Percentiles rank a stretch among this genome's conserved stretches.
Evolutionary conservation across 1,140 invertebrate genomes (phyloP).

Genomic region (Calycopis cecrops): DNA sequence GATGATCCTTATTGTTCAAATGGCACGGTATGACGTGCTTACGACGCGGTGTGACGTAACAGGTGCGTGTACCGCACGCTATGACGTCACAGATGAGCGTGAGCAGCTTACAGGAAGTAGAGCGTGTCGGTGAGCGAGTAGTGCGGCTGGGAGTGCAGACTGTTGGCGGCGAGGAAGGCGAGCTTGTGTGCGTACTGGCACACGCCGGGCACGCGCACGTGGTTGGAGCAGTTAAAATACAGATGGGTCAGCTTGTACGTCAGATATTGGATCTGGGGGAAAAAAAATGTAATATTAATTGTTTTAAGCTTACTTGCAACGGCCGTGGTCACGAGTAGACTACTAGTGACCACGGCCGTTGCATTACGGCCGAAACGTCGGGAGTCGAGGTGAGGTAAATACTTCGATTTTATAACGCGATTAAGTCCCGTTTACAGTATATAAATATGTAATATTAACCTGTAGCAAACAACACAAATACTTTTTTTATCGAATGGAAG

Average conservation of each 20-base stretch:
- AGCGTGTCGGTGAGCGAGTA: slow-evolving; percentile 76
- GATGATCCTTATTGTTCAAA: too few species aligned
- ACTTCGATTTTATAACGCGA: too few species aligned
- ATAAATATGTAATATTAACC: too few species aligned
- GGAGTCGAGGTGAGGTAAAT: too few species aligned
- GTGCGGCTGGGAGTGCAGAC: slow-evolving; percentile 78
- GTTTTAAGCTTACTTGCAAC: too few species aligned
- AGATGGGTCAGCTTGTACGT: slow-evolving; percentile 94
- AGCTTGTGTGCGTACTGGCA: slow-evolving; percentile 93
- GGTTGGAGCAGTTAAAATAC: slow-evolving; percentile 96
- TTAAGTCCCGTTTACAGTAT: too few species aligned
- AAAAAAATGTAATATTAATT: slow-evolving; percentile 14
- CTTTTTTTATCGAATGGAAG: too few species aligned
- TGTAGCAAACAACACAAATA: too few species aligned
- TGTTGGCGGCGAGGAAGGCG: slow-evolving; percentile 86
- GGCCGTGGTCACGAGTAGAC: too few species aligned
- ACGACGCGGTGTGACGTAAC: neutral
- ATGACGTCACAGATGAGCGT: neutral
- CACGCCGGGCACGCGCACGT: slow-evolving; percentile 90
- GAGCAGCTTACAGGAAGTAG: slow-evolving; percentile 79
- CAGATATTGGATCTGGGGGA: slow-evolving; percentile 84
- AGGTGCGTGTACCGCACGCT: neutral
- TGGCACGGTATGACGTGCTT: too few species aligned
- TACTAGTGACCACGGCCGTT: too few species aligned
- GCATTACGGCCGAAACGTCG: too few species aligned